phyloP scores from a whole-genome alignment of 2,797 vertebrate species.

The Megaceryle alcyon region DNA sequence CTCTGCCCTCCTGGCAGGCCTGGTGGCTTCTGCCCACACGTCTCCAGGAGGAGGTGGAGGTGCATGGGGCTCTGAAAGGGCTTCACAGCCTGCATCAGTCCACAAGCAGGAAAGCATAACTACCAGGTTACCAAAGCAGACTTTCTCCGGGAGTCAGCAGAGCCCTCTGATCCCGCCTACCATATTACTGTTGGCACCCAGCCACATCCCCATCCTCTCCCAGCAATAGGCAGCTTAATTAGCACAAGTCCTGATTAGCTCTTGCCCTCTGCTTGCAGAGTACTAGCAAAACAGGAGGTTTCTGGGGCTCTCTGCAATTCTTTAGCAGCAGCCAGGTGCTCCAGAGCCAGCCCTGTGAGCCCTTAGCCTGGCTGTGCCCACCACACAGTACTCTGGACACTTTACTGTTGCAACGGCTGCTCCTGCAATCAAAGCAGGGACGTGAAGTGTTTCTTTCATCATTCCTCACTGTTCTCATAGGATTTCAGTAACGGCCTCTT shows the following conservation, averaged over 20 bases:
- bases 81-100: not conserved
- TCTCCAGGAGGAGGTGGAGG: not conserved
- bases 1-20: not conserved
- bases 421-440: not conserved
- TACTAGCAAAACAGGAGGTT: slow-evolving; percentile 27
- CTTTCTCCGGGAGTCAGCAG: not conserved
- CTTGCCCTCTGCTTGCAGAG: slow-evolving; percentile 1
- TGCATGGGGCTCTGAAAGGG: not conserved
- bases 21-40: not conserved
- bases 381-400: not conserved
- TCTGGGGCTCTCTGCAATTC: not conserved
- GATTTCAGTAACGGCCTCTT: not conserved
- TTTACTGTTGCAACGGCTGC: not conserved
- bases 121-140: not conserved
- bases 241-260: slow-evolving; percentile 35
- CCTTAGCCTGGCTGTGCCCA: accelerated
- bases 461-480: not conserved
- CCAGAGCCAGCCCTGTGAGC: not conserved
- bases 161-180: slow-evolving; percentile 13
- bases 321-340: not conserved
- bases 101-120: not conserved
- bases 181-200: slow-evolving; percentile 15
- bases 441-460: not conserved
- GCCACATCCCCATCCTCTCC: slow-evolving; percentile 63
- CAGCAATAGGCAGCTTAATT: slow-evolving; percentile 31